These are phyloP conservation scores for Xenopus laevis DNA, from an alignment of 2,113 vertebrate species.

Conservation along the genomic window DNA sequence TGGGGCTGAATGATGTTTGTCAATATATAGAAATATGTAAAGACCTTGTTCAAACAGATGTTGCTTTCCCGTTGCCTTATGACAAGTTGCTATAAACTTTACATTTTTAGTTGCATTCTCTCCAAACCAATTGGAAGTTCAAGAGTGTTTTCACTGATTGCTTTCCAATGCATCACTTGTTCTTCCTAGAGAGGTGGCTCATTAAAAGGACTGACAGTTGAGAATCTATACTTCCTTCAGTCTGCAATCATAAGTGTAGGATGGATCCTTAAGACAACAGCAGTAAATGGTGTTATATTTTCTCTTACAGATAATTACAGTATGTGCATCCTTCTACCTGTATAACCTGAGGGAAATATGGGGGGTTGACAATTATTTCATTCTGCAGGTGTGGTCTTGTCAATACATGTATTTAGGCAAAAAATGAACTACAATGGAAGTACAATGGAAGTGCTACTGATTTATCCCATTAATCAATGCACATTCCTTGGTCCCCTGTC, in stretches of 20 bases:
- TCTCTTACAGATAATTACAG: conserved; percentile 5
- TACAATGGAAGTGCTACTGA: too few species aligned
- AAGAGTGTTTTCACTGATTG: neutral
- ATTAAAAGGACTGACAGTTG: too few species aligned
- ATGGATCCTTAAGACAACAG: too few species aligned
- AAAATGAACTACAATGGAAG: too few species aligned
- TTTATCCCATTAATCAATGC: too few species aligned
- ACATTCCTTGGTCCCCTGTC: too few species aligned
- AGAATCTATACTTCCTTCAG: too few species aligned
- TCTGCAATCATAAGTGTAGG: too few species aligned
- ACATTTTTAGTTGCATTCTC: neutral
- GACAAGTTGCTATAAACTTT: neutral
- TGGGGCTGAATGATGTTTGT: neutral
- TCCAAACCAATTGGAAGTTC: neutral
- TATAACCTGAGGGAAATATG: conserved; percentile 2
- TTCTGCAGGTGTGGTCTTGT: conserved; percentile 5
- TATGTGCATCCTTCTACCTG: neutral
- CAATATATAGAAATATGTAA: neutral
- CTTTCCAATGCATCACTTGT: neutral
- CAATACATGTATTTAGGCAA: neutral
- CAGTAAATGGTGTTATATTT: neutral
- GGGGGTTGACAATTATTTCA: neutral
- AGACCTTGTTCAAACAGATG: neutral
- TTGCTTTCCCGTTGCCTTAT: neutral
- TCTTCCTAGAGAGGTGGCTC: neutral